Percentiles rank a stretch among this genome's conserved stretches.
phyloP scores from a whole-genome alignment of 2,113 vertebrate genomes.

The Cercocebus atys region DNA sequence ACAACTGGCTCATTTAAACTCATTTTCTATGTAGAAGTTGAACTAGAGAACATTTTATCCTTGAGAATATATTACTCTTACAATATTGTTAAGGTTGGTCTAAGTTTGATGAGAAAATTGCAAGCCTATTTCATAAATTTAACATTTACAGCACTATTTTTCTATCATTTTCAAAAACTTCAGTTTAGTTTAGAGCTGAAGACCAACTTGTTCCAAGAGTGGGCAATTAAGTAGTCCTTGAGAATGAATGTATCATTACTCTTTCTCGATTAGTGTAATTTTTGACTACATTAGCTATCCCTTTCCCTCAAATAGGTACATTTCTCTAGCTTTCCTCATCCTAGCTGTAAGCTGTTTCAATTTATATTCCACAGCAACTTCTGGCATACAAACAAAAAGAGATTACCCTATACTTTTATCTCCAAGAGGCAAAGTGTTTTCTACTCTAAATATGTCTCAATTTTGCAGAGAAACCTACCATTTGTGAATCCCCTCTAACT shows the following conservation, averaged over 20 bases:
- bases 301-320: background rate
- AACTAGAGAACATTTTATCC: slow-evolving; percentile 5
- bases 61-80: background rate
- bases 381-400: background rate
- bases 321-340: background rate
- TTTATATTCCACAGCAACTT: background rate
- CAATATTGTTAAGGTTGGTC: background rate
- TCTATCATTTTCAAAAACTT: background rate
- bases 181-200: background rate
- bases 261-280: background rate
- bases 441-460: background rate
- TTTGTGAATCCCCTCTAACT: background rate
- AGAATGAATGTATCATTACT: background rate
- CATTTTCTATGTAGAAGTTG: background rate
- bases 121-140: background rate
- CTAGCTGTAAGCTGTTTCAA: background rate
- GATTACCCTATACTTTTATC: background rate
- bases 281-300: background rate
- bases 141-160: background rate
- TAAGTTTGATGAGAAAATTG: slow-evolving; percentile 54
- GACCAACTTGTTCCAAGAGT: background rate
- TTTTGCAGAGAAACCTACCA: background rate
- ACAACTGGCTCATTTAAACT: background rate
- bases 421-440: background rate
- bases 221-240: background rate